Percentiles rank a stretch among this genome's conserved stretches.
phyloP scores from a whole-genome alignment of 2,888 invertebrate genomes.

The Gymnocheta viridis region DNA sequence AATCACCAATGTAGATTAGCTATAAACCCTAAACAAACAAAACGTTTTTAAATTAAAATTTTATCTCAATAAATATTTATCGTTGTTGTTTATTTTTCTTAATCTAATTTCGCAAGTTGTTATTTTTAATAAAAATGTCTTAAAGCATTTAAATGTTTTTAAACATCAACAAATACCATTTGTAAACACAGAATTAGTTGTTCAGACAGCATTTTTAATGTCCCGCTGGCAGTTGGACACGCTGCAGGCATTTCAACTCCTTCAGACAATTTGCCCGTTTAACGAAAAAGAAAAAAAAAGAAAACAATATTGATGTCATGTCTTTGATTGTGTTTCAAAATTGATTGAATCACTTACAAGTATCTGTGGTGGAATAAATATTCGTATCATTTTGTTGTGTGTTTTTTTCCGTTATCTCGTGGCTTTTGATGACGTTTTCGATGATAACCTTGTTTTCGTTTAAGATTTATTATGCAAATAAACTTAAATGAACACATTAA shows the following conservation, averaged over 20 bases:
- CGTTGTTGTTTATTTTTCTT: not conserved
- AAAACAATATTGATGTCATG: not conserved
- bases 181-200: conserved; percentile 12
- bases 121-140: not conserved
- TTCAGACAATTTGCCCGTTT: not conserved
- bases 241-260: not conserved
- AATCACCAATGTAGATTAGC: no score
- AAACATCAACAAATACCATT: not conserved
- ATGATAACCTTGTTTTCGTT: conserved; percentile 49
- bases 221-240: not conserved
- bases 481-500: conserved; percentile 16
- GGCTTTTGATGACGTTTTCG: conserved; percentile 34
- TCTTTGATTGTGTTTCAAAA: conserved; percentile 13
- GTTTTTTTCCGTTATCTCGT: not conserved
- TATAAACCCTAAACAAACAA: not conserved
- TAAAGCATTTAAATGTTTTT: not conserved
- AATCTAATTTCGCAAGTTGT: not conserved
- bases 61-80: not conserved
- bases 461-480: conserved; percentile 38
- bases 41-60: not conserved
- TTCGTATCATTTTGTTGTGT: conserved; percentile 7
- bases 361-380: not conserved
- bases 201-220: conserved; percentile 1
- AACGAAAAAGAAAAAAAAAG: not conserved
- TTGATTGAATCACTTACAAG: conserved; percentile 15